These are phyloP conservation scores for Gymnogyps californianus DNA, from an alignment of 2,113 vertebrate genomes.

Conservation along the genomic window DNA sequence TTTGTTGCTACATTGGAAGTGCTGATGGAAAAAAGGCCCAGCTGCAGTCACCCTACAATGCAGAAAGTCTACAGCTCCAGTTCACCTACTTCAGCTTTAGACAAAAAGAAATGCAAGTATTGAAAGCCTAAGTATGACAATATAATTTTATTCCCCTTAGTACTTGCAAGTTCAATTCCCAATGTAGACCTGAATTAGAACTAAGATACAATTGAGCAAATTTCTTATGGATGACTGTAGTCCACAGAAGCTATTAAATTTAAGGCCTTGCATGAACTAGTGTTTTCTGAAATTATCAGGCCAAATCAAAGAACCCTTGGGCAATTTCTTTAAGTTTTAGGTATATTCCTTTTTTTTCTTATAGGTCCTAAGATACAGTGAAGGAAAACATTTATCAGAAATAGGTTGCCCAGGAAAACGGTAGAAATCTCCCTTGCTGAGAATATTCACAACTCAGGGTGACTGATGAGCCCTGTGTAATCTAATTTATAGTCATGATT, in stretches of 20 bases:
- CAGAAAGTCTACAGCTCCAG: neutral
- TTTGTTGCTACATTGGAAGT: neutral
- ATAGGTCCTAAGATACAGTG: neutral
- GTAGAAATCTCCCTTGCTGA: neutral
- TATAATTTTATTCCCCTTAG: neutral
- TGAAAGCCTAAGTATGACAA: neutral
- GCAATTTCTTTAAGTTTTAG: neutral
- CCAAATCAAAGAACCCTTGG: neutral
- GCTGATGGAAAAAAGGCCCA: neutral
- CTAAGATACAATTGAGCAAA: neutral
- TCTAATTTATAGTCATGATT: neutral
- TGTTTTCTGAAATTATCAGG: neutral
- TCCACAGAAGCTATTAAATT: neutral
- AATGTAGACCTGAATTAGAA: neutral
- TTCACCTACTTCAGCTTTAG: neutral
- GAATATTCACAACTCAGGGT: neutral
- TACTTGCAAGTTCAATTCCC: neutral
- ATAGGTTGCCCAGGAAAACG: rapidly evolving
- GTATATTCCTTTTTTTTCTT: neutral
- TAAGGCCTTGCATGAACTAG: neutral
- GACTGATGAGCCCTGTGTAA: neutral
- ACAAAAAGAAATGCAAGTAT: neutral
- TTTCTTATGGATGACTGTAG: neutral
- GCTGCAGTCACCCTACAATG: neutral
- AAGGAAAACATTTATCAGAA: neutral